phyloP scores from a whole-genome alignment of 2,797 vertebrate species.

The Scomberomorus guttatus region DNA sequence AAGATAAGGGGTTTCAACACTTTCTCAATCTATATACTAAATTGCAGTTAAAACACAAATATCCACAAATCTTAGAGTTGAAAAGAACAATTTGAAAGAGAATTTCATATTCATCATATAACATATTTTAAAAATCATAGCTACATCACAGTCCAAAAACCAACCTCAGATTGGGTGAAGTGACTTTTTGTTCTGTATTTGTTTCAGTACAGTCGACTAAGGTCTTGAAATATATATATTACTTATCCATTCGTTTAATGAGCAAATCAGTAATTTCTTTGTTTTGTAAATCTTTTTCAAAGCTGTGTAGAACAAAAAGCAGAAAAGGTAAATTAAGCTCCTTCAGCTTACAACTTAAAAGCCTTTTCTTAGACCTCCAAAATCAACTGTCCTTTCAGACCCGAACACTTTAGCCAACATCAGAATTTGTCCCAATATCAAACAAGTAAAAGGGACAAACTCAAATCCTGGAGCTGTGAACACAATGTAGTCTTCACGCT shows the following conservation, averaged over 20 bases:
- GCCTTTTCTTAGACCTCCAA: slow-evolving; percentile 4
- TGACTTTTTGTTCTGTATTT: neutral
- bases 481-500: slow-evolving; percentile 75
- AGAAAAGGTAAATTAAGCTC: neutral
- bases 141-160: too few species aligned
- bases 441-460: slow-evolving; percentile 44
- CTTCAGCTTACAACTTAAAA: neutral
- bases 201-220: neutral
- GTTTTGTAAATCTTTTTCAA: neutral
- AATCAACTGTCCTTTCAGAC: slow-evolving; percentile 12
- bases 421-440: slow-evolving; percentile 43
- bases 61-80: neutral
- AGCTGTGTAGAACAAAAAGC: neutral
- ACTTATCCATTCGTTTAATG: too few species aligned
- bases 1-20: neutral
- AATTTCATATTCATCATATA: neutral
- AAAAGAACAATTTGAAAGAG: too few species aligned
- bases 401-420: slow-evolving; percentile 4
- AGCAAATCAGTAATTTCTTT: too few species aligned
- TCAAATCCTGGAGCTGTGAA: slow-evolving; percentile 61
- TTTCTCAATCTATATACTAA: neutral
- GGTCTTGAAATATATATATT: too few species aligned
- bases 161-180: too few species aligned
- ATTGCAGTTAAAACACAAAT: neutral
- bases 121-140: neutral